Conservation (phyloP, 2,113 vertebrate genomes). For the Butorides virescens region DNA sequence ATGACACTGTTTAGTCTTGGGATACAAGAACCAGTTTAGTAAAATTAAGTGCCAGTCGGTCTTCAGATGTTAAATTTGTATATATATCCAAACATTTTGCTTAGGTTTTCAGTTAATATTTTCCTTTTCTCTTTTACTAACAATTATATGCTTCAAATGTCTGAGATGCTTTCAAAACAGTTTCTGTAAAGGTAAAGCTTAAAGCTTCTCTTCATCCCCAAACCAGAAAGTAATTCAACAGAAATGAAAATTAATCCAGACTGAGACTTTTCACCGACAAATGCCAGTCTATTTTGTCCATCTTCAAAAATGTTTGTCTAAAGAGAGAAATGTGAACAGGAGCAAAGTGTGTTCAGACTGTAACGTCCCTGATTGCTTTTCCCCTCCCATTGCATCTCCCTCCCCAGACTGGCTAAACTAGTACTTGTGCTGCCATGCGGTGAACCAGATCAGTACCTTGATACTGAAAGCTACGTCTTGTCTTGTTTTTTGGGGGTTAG, state of each 20-base stretch:
- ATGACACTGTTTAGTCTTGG: neutral
- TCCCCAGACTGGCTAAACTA: neutral
- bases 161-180: neutral
- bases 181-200: neutral
- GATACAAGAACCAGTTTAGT: neutral
- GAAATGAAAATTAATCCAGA: neutral
- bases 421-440: neutral
- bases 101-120: neutral
- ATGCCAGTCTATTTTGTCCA: neutral
- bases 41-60: neutral
- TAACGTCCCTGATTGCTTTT: neutral
- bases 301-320: neutral
- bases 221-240: neutral
- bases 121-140: neutral
- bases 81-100: neutral
- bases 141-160: neutral
- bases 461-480: neutral
- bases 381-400: rapidly evolving
- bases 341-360: neutral
- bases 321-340: neutral
- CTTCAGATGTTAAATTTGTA: neutral
- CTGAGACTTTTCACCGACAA: neutral
- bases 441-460: neutral
- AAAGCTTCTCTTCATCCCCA: neutral
- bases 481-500: neutral